Conservation (phyloP, 2,113 vertebrate species). For the Sitta europaea region DNA sequence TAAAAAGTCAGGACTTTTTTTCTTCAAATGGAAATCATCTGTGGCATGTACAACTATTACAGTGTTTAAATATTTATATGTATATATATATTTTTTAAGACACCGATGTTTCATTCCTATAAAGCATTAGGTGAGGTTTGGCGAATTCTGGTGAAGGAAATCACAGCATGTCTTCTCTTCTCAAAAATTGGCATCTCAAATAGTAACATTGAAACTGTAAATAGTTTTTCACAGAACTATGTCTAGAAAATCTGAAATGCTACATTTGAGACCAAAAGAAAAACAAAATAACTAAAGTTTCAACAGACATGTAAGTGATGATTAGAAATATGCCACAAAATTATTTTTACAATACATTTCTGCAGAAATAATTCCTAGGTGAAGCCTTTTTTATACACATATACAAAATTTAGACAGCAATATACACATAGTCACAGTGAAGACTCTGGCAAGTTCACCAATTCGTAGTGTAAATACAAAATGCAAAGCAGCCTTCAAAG, state of each 20-base stretch:
- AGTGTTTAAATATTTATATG: conserved; percentile 43
- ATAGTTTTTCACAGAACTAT: conserved; percentile 35
- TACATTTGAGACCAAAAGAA: conserved; percentile 72
- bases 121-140: conserved; percentile 57
- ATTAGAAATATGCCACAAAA: conserved; percentile 78
- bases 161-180: conserved; percentile 26
- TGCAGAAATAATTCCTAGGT: conserved; percentile 80
- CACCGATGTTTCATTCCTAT: conserved; percentile 33
- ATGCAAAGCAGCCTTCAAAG: conserved; percentile 84
- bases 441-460: conserved; percentile 80
- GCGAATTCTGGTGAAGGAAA: conserved; percentile 49
- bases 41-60: conserved; percentile 45
- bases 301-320: conserved; percentile 59
- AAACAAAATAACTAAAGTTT: conserved; percentile 48
- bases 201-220: conserved; percentile 48
- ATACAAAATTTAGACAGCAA: conserved; percentile 91
- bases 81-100: conserved; percentile 20
- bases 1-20: conserved; percentile 55
- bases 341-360: conserved; percentile 80
- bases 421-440: conserved; percentile 94
- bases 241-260: conserved; percentile 59
- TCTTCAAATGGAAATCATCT: conserved; percentile 45
- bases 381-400: conserved; percentile 83
- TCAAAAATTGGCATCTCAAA: conserved; percentile 66
- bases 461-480: conserved; percentile 84